phyloP scores from a whole-genome alignment of 2,113 vertebrate genomes.

The Macrotus californicus region DNA sequence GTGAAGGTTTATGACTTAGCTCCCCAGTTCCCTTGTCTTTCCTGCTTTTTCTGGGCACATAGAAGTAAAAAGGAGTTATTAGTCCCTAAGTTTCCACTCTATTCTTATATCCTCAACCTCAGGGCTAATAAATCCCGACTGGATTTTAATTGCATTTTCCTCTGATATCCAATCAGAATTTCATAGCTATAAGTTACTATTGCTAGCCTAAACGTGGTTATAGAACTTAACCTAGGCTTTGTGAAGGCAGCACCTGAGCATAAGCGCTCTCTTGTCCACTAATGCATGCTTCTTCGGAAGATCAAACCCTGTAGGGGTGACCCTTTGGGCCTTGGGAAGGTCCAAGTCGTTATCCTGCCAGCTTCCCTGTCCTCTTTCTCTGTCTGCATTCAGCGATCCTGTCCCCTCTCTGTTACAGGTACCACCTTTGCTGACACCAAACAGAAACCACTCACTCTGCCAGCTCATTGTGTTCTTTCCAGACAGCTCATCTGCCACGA shows the following conservation, averaged over 20 bases:
- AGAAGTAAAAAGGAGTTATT: neutral
- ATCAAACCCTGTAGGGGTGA: fast-evolving
- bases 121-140: neutral
- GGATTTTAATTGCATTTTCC: neutral
- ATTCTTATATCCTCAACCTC: neutral
- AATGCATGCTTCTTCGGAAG: neutral
- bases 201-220: neutral
- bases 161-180: neutral
- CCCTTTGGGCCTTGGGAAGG: neutral
- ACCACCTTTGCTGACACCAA: neutral
- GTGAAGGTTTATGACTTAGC: neutral
- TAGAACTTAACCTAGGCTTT: neutral
- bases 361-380: neutral
- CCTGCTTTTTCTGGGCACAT: neutral
- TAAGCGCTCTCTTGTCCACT: neutral
- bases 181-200: neutral
- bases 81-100: neutral
- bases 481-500: no score
- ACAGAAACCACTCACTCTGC: neutral
- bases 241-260: neutral
- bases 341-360: neutral
- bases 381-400: neutral
- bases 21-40: neutral
- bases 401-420: neutral
- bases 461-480: neutral